phyloP scores from a whole-genome alignment of 2,113 vertebrate genomes.

The Stegastes partitus region DNA sequence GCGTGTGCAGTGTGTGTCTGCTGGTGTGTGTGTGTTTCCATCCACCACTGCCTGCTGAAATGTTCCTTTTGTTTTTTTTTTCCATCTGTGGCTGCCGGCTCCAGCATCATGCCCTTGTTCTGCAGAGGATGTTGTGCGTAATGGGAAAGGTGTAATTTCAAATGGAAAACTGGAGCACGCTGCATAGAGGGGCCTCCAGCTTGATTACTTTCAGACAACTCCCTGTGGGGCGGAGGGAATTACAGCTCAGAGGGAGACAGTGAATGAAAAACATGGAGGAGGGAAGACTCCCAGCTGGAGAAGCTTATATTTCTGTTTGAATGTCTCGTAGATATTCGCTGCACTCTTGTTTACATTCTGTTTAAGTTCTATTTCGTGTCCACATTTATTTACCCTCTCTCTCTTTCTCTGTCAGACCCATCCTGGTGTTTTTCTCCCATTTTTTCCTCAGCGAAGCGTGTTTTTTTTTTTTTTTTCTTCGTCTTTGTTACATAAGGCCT shows the following conservation, averaged over 20 bases:
- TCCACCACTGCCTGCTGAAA: conserved; percentile 1
- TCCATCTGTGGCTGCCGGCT: neutral
- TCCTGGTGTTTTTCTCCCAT: neutral
- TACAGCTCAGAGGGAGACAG: neutral
- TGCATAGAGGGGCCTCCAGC: conserved; percentile 22
- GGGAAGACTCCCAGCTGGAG: neutral
- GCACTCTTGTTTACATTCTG: no score
- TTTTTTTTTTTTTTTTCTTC: neutral
- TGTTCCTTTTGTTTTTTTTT: neutral
- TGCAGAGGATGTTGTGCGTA: conserved; percentile 6
- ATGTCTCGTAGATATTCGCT: no score
- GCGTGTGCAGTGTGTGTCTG: neutral
- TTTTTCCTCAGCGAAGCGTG: neutral
- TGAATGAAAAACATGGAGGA: conserved; percentile 4
- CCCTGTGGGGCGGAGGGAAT: neutral
- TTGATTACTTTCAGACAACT: conserved; percentile 8
- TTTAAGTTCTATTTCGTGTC: neutral
- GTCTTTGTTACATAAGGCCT: neutral
- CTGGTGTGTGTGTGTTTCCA: conserved; percentile 17
- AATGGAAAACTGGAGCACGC: conserved; percentile 24
- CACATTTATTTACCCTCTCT: neutral
- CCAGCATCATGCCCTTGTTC: neutral
- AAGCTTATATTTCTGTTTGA: no score
- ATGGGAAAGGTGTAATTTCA: conserved; percentile 37
- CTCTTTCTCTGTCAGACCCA: neutral